Evolutionary conservation across 2,888 invertebrate species (phyloP), one percentile per base, ranked within the genome.

Genomic region (Platycheirus albimanus): DNA sequence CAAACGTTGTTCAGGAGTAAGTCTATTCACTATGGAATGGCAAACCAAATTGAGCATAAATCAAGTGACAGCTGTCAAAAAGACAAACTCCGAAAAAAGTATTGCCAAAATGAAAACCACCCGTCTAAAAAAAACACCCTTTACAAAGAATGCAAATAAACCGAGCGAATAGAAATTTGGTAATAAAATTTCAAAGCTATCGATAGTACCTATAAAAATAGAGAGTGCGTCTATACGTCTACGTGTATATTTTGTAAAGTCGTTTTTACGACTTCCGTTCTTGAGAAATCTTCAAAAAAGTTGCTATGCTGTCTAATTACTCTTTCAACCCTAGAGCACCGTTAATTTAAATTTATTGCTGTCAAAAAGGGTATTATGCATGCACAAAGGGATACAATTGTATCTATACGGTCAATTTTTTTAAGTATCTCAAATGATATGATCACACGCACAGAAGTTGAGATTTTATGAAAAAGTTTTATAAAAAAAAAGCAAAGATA

Each of bases 331-430:
- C 17, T 11, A 24, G 47, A 24, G 63, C 17, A 33, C 20, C 38
- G 76, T 66, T 81, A 70, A 76, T 71, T 71, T 71, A 28, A 76
- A 81, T 81, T 71, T 81, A 81, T 80, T 66, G 75, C 80, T 17
- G 13, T 13, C 8, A 7, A 36, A 24, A 30, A 43, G 8, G 36
- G 56, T 54, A 43, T 63, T 56, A 54, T 36, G 33, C 6, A 17
- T 20, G 38, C 0, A 20, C 10, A 43, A 47, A 24, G 30, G 28
- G 6, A 33, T 33, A 2, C 30, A 33, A 54, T 52, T 13, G 54
- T 61, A 66, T 61, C 58, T 56, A n/a, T n/a, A 52, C 36, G 66
- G 67, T 63, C 63, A 61, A 43, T 38, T 72, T 45, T 66, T n/a
- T 11, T 13, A 33, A 51, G 49, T 49, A 54, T 20, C 20, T 10